Evolutionary conservation across 2,888 invertebrate genomes (phyloP).

Genomic region (Acleris cristana): DNA sequence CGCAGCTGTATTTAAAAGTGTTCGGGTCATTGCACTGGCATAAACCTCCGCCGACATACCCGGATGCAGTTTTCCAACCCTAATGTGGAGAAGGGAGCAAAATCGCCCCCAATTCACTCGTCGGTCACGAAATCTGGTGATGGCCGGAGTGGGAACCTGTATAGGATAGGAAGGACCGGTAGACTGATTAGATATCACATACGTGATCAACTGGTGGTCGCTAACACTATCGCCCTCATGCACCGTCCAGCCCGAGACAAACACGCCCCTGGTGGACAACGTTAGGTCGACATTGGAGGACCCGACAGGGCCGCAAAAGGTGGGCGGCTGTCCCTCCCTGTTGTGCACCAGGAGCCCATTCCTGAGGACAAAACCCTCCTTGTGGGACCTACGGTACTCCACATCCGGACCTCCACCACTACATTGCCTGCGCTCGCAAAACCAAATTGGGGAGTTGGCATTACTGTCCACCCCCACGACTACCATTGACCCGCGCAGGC

Average conservation of each 20-base stretch:
- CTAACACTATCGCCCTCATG: slow-evolving; percentile 43
- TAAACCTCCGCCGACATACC: no score
- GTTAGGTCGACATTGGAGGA: not conserved
- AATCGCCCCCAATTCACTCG: no score
- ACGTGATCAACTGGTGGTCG: slow-evolving; percentile 39
- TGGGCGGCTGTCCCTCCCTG: not conserved
- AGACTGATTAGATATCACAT: rapidly evolving
- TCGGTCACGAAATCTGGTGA: not conserved
- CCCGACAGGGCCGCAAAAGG: not conserved
- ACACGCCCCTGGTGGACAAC: not conserved
- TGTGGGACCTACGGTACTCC: not conserved
- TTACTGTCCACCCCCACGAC: not conserved
- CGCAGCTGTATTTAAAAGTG: rapidly evolving
- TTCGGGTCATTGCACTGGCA: not conserved
- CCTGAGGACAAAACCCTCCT: not conserved
- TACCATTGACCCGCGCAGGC: not conserved
- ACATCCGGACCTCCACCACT: not conserved
- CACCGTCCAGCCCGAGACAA: slow-evolving; percentile 21
- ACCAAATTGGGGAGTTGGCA: not conserved
- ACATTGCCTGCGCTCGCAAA: not conserved
- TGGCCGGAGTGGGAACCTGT: slow-evolving; percentile 28
- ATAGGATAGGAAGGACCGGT: slow-evolving; percentile 8
- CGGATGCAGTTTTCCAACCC: no score
- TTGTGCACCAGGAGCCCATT: not conserved
- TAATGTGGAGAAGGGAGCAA: no score